Base-by-base conservation (phyloP, 1,140 invertebrate genomes). In the Drepana arcuata region DNA sequence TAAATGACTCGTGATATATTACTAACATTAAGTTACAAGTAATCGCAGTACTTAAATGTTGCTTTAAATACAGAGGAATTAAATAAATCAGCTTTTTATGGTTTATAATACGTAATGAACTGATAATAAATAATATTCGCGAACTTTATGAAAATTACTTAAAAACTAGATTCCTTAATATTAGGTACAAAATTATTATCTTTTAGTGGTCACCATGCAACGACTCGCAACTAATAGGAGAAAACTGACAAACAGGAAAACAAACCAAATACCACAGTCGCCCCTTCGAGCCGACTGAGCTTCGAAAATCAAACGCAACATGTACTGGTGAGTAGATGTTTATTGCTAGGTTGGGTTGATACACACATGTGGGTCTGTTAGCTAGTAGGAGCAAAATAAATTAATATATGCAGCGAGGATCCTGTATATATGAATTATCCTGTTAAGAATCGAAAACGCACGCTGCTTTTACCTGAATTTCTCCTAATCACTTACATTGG, bases 171-270 rank as follows among this genome's bases (percentile, higher is more conserved):
- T 40, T 54, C 28, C 69, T 78, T 78, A 80, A 59, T 21, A 72
- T 77, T 78, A 81, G 75, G 73, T 81, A 81, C 73, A 81, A 81
- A 80, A 77, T 73, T 71, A 74, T 80, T 78, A 74, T 73, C 52
- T 47, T 58, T 66, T 63, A 60, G 59, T 68, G 64, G 71, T 66
- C 65, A 74, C 55, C 62, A 68, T 70, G 69, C 62, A 67, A 61
- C 60, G 60, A 66, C 60, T 69, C 43, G 42, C 41, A 51, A 46
- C 55, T 34, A 59, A 49, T 51, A 42, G 63, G 61, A 73, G 69
- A 67, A 74, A 69, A 67, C n/a, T n/a, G n/a, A n/a, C n/a, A n/a
- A n/a, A n/a, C n/a, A n/a, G n/a, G n/a, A n/a, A n/a, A n/a, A n/a
- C n/a, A n/a, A n/a, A n/a, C n/a, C n/a, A n/a, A n/a, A n/a, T n/a